These are phyloP conservation scores for Ostrea edulis DNA, from an alignment of 1,140 invertebrate species.

Conservation along the genomic window DNA sequence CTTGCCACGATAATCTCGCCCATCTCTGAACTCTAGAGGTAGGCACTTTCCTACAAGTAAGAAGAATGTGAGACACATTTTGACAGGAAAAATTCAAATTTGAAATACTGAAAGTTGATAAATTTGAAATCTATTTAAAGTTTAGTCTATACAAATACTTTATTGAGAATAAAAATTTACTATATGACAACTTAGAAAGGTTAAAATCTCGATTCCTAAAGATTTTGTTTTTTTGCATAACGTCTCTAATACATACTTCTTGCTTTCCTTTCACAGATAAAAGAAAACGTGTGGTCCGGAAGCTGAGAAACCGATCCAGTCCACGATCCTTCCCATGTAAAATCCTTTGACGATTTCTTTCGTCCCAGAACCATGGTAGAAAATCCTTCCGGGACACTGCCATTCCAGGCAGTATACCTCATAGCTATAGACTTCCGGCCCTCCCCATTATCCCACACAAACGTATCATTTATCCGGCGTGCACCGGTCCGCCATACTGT, in stretches of 20 bases:
- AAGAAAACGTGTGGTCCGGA: conserved; percentile 64
- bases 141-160: too few species aligned
- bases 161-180: too few species aligned
- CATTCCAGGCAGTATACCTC: conserved; percentile 64
- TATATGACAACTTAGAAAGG: too few species aligned
- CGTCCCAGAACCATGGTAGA: conserved; percentile 62
- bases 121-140: too few species aligned
- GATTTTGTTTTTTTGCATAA: neutral
- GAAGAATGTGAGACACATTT: neutral
- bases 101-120: too few species aligned
- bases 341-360: conserved; percentile 50
- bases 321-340: conserved; percentile 68
- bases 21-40: conserved; percentile 62
- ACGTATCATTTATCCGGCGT: conserved; percentile 62
- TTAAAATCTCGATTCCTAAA: too few species aligned
- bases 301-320: conserved; percentile 63
- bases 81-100: neutral
- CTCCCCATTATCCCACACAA: conserved; percentile 64
- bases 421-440: conserved; percentile 50
- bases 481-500: conserved; percentile 71
- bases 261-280: conserved; percentile 71
- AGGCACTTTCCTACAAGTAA: conserved; percentile 67
- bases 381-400: conserved; percentile 57
- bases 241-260: conserved; percentile 61
- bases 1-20: conserved; percentile 72